A percentile compares a stretch with the other conserved stretches of the same genome.
These are phyloP conservation scores for Cossypha caffra DNA, from an alignment of 2,797 vertebrate species.

Conservation along the genomic window DNA sequence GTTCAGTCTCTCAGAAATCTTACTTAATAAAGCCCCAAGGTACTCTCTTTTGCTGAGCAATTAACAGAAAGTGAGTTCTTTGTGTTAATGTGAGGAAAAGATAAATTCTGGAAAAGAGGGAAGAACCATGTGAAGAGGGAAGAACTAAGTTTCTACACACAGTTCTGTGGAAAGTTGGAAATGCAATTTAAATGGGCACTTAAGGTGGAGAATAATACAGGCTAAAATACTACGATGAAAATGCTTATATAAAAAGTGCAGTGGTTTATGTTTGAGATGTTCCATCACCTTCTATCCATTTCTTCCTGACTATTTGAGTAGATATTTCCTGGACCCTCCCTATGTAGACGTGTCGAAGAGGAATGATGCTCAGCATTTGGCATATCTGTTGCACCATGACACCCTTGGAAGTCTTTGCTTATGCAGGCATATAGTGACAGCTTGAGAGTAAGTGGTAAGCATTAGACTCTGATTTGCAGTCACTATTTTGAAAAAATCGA, in stretches of 20 bases:
- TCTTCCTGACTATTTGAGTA: neutral
- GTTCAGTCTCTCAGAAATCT: constrained; percentile 71
- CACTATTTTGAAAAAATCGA: neutral
- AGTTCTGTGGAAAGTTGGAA: constrained; percentile 5
- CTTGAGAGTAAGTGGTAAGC: neutral
- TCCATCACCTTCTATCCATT: neutral
- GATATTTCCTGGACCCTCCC: neutral
- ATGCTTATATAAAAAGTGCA: neutral
- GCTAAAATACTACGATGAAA: neutral
- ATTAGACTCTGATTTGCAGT: neutral
- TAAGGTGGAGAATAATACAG: neutral
- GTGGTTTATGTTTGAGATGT: neutral
- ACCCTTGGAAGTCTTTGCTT: neutral
- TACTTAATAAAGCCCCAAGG: constrained; percentile 68
- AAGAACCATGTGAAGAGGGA: neutral
- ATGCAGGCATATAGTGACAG: neutral
- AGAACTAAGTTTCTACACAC: neutral
- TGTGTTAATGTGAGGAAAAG: constrained; percentile 24
- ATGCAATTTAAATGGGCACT: neutral
- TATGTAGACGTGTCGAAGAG: neutral
- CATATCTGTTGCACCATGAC: neutral
- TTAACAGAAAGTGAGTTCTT: constrained; percentile 52
- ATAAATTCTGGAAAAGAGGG: neutral
- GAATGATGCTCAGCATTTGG: neutral
- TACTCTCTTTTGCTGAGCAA: constrained; percentile 31